phyloP scores from a whole-genome alignment of 2,797 vertebrate genomes.

The Sebastes oblongus region DNA sequence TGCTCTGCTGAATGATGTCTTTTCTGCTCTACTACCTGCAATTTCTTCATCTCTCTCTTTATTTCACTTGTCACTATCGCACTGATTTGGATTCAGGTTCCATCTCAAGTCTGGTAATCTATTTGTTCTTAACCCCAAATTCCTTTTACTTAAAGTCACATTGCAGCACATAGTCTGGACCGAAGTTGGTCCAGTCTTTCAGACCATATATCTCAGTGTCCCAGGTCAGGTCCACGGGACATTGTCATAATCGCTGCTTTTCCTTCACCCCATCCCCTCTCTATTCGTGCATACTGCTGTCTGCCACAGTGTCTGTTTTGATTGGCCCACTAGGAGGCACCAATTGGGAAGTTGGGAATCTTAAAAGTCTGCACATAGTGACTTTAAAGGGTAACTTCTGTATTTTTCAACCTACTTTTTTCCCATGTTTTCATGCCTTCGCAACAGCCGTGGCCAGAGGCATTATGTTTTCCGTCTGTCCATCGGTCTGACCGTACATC shows the following conservation, averaged over 20 bases:
- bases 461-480: too few relatives aligned
- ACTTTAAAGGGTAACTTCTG: background rate
- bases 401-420: too few relatives aligned
- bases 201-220: background rate
- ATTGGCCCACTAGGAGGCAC: background rate
- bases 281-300: background rate
- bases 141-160: background rate
- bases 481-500: too few relatives aligned
- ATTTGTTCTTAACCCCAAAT: background rate
- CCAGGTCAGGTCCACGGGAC: background rate
- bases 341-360: background rate
- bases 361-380: background rate
- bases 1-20: background rate
- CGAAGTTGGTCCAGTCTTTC: background rate
- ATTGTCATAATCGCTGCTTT: background rate
- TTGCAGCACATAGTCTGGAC: background rate
- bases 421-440: too few relatives aligned
- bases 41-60: background rate
- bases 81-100: background rate
- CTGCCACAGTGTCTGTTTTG: background rate
- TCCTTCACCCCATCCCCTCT: background rate
- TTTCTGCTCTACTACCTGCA: background rate
- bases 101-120: background rate
- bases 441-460: too few relatives aligned
- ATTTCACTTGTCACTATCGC: background rate